phyloP scores from a whole-genome alignment of 2,113 vertebrate genomes.

The Empidonax alnorum region DNA sequence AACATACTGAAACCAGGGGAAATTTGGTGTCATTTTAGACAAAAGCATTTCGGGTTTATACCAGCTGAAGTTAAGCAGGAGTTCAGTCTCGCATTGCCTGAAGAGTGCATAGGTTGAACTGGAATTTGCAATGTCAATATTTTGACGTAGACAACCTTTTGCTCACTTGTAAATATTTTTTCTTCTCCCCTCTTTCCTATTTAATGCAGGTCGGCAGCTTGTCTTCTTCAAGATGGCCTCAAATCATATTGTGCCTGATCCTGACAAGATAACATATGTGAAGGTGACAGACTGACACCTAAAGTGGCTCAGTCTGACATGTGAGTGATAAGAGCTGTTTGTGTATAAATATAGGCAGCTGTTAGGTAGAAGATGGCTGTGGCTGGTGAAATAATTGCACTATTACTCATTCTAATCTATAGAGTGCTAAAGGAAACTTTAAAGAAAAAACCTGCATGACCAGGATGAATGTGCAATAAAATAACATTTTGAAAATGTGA shows the following conservation, averaged over 20 bases:
- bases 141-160: not conserved
- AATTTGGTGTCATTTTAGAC: not conserved
- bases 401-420: slow-evolving; percentile 68
- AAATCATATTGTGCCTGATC: slow-evolving; percentile 74
- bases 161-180: not conserved
- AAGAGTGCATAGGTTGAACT: not conserved
- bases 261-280: slow-evolving; percentile 80
- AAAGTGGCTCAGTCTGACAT: not conserved
- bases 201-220: slow-evolving; percentile 82
- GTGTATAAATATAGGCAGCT: slow-evolving; percentile 57
- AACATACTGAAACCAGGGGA: not conserved
- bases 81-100: not conserved
- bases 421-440: slow-evolving; percentile 67
- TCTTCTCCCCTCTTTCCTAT: not conserved
- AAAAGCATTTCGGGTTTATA: not conserved
- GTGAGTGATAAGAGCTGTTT: slow-evolving; percentile 37
- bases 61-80: not conserved
- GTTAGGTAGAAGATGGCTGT: not conserved
- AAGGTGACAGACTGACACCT: slow-evolving; percentile 72
- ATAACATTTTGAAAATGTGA: slow-evolving; percentile 78
- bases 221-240: slow-evolving; percentile 88
- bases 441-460: slow-evolving; percentile 69
- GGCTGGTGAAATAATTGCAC: slow-evolving; percentile 59
- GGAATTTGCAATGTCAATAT: not conserved
- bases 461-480: slow-evolving; percentile 84